A percentile compares a stretch with the other conserved stretches of the same genome.
phyloP scores from a whole-genome alignment of 1,140 invertebrate genomes.

The Danaus plexippus region DNA sequence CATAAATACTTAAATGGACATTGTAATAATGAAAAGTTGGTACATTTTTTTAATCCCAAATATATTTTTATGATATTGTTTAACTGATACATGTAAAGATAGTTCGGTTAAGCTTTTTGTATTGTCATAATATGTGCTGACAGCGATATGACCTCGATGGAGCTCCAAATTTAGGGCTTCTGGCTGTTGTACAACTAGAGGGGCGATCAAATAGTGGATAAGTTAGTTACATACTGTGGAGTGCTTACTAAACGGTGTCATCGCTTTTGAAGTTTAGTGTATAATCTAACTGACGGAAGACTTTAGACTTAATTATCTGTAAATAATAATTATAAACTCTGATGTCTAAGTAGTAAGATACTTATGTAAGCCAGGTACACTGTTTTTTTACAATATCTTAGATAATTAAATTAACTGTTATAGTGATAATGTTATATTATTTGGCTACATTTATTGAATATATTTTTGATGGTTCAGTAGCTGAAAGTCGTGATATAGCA shows the following conservation, averaged over 20 bases:
- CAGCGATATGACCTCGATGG: too few species aligned
- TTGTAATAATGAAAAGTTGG: slow-evolving; percentile 26
- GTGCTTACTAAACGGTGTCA: slow-evolving; percentile 23
- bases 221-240: slow-evolving; percentile 5
- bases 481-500: slow-evolving; percentile 26
- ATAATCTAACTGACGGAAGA: slow-evolving; percentile 58
- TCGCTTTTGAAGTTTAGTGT: slow-evolving; percentile 45
- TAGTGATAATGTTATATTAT: slow-evolving; percentile 47
- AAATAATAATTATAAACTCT: slow-evolving; percentile 55
- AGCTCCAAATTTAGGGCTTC: too few species aligned
- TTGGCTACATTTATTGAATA: slow-evolving; percentile 36
- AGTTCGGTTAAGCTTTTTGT: slow-evolving; percentile 15
- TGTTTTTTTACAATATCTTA: slow-evolving; percentile 70
- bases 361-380: slow-evolving; percentile 57
- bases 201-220: background rate
- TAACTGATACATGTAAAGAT: slow-evolving; percentile 48
- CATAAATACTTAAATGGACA: slow-evolving; percentile 19
- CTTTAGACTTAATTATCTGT: slow-evolving; percentile 63
- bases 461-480: slow-evolving; percentile 32
- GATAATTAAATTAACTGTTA: slow-evolving; percentile 64
- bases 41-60: slow-evolving; percentile 33
- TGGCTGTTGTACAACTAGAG: slow-evolving; percentile 14
- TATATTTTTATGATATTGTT: slow-evolving; percentile 48
- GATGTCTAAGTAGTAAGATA: slow-evolving; percentile 41
- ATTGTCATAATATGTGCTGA: too few species aligned